Evolutionary conservation across 2,113 vertebrate species (phyloP).

Genomic region (Arvicanthis niloticus): DNA sequence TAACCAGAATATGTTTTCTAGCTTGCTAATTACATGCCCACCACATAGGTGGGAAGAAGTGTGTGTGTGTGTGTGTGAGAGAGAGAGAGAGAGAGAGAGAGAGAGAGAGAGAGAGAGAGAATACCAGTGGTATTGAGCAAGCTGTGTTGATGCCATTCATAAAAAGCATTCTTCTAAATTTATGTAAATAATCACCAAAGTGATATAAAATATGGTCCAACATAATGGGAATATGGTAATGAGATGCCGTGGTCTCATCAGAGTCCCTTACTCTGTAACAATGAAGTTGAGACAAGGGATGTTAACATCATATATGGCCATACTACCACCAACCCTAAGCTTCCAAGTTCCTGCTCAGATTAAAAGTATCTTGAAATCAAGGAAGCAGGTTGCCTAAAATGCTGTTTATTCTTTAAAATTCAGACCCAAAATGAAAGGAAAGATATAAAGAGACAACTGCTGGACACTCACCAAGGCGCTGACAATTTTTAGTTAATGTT

Average conservation of each 20-base stretch:
- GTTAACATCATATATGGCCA: fast-evolving
- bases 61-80: background rate
- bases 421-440: slow-evolving; percentile 60
- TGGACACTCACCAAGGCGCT: slow-evolving; percentile 56
- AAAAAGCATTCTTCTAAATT: background rate
- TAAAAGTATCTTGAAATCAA: background rate
- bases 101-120: too few species aligned
- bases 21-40: background rate
- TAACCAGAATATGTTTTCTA: background rate
- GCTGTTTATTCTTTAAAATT: slow-evolving; percentile 65
- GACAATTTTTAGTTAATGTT: slow-evolving; percentile 81
- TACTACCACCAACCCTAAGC: background rate
- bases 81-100: background rate
- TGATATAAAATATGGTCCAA: background rate
- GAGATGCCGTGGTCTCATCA: background rate
- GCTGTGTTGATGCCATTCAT: background rate
- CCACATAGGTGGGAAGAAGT: background rate
- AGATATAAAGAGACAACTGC: slow-evolving; percentile 4
- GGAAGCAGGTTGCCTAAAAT: background rate
- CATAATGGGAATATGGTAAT: background rate
- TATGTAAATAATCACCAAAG: background rate
- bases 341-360: background rate
- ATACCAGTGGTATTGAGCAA: background rate
- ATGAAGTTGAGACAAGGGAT: background rate
- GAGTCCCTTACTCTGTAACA: background rate